Base-by-base conservation (phyloP, 2,797 vertebrate species). In the Sphenopsis melanotis region DNA sequence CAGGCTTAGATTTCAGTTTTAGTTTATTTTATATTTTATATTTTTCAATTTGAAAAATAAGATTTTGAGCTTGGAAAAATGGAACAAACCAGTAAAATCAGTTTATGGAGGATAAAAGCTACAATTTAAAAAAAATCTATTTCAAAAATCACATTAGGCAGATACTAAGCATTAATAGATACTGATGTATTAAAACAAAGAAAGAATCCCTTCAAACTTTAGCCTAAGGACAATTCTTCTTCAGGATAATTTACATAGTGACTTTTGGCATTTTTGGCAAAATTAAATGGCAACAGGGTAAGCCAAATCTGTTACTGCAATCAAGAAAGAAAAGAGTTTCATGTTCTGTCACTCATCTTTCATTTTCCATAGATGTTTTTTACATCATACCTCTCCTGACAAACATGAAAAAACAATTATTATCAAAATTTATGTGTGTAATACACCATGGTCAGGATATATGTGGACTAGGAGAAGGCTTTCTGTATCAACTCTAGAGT, bases 71-170 rank as follows among this genome's bases (percentile, higher is more conserved):
- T 61, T 49, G 50, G 22, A 10, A 53, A 82, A 92, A 64, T 39
- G 50, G 46, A 77, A 8, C 3, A 83, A 81, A 30, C 15, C 8
- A 37, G 26, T 49, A 32, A 79, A 88, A 56, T 13, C 0, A 4
- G 9, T 74, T 63, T 44, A 39, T 59, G n/a, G 8, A 60, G 29
- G 8, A 60, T 34, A 60, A 84, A 78, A 60, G 42, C 12, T 44
- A 42, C 37, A 55, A 5, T 71, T 1, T 1, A 6, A 0, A 2
- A 30, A 41, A 79, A 68, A 20, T 32, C 2, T 21, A 24, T 85
- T 83, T 70, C 3, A 75, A 77, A 90, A 77, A 61, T 74, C 20
- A 55, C 6, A 27, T 10, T 37, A 64, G 10, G 4, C 6, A 49
- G 21, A 8, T 82, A 53, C 30, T 82, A 68, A 68, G 23, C 2